Evolutionary conservation across 2,113 vertebrate species (phyloP).

Genomic region (Pelecanus crispus): DNA sequence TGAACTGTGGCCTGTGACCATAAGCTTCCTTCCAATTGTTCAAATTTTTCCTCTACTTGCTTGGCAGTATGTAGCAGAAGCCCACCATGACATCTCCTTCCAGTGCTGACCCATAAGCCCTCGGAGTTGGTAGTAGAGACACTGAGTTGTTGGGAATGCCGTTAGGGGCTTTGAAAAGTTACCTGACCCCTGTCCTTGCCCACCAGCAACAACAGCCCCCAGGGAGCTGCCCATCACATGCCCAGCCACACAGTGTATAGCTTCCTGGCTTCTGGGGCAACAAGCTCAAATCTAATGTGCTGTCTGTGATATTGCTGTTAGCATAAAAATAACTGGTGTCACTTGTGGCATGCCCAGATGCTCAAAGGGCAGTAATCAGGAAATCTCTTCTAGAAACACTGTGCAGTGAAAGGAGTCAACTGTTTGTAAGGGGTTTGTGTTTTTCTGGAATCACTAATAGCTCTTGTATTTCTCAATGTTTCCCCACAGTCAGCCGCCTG

Average conservation of each 20-base stretch:
- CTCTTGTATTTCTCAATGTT: not conserved
- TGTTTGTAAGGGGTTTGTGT: not conserved
- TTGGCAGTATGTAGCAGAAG: not conserved
- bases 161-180: not conserved
- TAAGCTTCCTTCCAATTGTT: not conserved
- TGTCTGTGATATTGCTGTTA: not conserved
- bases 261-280: not conserved
- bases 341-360: not conserved
- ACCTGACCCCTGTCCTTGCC: not conserved
- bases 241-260: not conserved
- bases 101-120: not conserved
- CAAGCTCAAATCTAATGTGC: not conserved
- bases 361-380: not conserved
- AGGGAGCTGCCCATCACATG: not conserved
- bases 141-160: not conserved
- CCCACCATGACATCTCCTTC: accelerated
- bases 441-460: not conserved
- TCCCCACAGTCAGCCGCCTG: constrained; percentile 90
- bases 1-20: not conserved
- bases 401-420: not conserved
- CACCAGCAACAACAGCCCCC: not conserved
- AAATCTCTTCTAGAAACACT: not conserved
- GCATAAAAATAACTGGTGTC: not conserved
- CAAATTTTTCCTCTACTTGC: not conserved
- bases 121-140: not conserved